Evolutionary conservation across 53 echinoderm and acorn worm genomes (phyloP), one percentile per base, ranked within the genome.

Genomic region (Glandiceps talaboti): DNA sequence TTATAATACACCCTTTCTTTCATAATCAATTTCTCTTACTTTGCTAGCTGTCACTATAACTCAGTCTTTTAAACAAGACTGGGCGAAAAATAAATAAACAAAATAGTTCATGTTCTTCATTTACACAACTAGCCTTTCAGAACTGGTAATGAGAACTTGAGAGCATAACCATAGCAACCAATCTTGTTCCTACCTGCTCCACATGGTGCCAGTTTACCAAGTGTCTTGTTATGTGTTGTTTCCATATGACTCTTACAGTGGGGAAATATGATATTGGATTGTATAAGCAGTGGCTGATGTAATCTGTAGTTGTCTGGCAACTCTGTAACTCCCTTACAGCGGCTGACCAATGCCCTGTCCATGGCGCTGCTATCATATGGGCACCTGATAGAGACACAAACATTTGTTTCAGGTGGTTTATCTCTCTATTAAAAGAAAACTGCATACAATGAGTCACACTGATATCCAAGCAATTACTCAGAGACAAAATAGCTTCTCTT

Each of bases 181-280:
- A n/a, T n/a, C n/a, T n/a, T n/a, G n/a, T n/a, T 74, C 73, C 29
- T 75, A 92, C 94, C 95, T 79, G 92, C 79, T 29, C 96, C 91
- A 77, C 88, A 88, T 14, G 92, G 90, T 33, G 90, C 74, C 79
- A 96, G 80, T 76, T 96, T 96, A 30, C 92, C 92, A 75, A 82
- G 88, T 30, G 32, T 82, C 30, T 73, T 75, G 74, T 88, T 84
- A 77, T 88, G 85, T 76, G 73, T 82, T 80, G 75, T 77, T 32
- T 81, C 81, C 1, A 96, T 86, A 76, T 88, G 83, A 32, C 83
- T 80, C 85, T 90, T 96, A 32, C 92, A 90, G 81, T 96, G 83
- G 26, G 75, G 74, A 76, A 96, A 96, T 33, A 32, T 45, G 73
- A 85, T 30, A 25, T 79, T 27, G 26, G 86, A 84, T 29, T 84